phyloP scores from a whole-genome alignment of 2,797 vertebrate species.

The Phrynocephalus vlangalii region DNA sequence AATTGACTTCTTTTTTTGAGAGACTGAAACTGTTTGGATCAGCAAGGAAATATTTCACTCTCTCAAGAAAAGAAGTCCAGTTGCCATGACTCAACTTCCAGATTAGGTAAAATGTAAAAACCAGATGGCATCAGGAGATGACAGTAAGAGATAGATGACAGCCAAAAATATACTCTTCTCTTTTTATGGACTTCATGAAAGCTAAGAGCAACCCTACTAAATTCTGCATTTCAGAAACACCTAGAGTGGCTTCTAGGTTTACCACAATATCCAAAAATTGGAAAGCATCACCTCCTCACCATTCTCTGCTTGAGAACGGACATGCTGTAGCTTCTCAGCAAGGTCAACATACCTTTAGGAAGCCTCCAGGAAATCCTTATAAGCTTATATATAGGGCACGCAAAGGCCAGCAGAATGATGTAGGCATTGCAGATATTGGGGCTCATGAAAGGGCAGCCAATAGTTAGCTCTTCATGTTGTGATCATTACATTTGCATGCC shows the following conservation, averaged over 20 bases:
- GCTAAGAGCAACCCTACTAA: neutral
- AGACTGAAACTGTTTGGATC: too few species aligned
- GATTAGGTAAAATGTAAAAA: neutral
- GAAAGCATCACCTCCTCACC: too few species aligned
- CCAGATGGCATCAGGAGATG: neutral
- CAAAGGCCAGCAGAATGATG: too few species aligned
- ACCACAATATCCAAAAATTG: too few species aligned
- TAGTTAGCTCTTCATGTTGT: too few species aligned
- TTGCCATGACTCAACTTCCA: too few species aligned
- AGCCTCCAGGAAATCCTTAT: neutral
- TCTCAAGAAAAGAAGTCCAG: too few species aligned
- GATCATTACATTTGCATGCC: too few species aligned
- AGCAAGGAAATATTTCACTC: too few species aligned
- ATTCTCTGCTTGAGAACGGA: neutral
- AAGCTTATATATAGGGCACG: neutral
- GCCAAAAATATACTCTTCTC: neutral
- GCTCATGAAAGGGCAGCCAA: too few species aligned
- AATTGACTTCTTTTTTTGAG: too few species aligned
- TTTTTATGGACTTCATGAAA: neutral
- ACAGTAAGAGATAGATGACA: neutral
- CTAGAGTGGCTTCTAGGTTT: neutral
- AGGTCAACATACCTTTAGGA: neutral
- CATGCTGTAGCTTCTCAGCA: neutral
- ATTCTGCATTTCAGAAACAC: neutral
- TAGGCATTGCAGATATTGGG: too few species aligned